A percentile compares a stretch with the other conserved stretches of the same genome.
These are phyloP conservation scores for Acipenser ruthenus DNA, from an alignment of 2,797 vertebrate genomes.

Conservation along the genomic window DNA sequence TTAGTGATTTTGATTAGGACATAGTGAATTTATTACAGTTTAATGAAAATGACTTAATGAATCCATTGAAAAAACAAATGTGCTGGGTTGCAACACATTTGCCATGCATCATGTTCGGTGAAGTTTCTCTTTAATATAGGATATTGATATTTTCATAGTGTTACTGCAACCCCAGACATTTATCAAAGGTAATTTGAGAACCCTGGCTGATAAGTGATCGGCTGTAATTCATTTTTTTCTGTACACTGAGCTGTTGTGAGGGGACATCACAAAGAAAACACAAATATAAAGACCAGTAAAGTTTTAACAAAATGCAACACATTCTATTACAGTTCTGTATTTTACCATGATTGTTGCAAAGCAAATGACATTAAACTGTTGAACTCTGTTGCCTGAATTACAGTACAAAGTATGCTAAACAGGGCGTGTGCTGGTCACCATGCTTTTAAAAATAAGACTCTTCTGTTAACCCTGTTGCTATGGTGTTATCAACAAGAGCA, in stretches of 20 bases:
- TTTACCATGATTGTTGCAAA: background rate
- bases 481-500: constrained; percentile 44
- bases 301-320: constrained; percentile 15
- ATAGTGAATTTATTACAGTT: constrained; percentile 14
- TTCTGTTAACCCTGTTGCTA: constrained; percentile 29
- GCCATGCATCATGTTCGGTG: too few relatives aligned
- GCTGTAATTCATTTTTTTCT: too few relatives aligned
- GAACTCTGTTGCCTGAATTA: constrained; percentile 6
- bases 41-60: constrained; percentile 3
- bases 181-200: too few relatives aligned
- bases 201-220: too few relatives aligned
- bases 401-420: constrained; percentile 12
- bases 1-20: constrained; percentile 9
- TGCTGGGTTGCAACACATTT: too few relatives aligned
- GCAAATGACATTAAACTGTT: constrained; percentile 3
- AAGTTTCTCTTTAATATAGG: too few relatives aligned
- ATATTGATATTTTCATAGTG: too few relatives aligned
- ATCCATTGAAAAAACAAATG: too few relatives aligned
- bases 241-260: too few relatives aligned
- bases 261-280: too few relatives aligned
- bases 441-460: constrained; percentile 16
- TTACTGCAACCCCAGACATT: too few relatives aligned
- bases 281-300: too few relatives aligned
- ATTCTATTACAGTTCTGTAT: constrained; percentile 47
- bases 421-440: constrained; percentile 12